Base-by-base conservation (phyloP, 1,140 invertebrate species). In the Heliconius eleuchia region DNA sequence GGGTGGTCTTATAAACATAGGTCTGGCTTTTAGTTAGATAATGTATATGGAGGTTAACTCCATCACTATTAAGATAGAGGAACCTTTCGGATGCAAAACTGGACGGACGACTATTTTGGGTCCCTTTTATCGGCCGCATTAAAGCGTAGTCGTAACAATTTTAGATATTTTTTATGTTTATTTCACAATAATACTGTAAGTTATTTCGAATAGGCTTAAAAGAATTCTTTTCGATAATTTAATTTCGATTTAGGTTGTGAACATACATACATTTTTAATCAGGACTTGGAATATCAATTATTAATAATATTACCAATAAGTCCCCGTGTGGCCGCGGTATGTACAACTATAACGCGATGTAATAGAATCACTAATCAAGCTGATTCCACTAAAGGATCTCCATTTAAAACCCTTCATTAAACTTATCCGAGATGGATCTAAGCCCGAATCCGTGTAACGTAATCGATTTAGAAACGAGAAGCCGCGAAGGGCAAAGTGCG, bases 391-490 rank as follows among this genome's bases (percentile, higher is more conserved):
- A 88, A 88, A 89, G 87, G 87, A 89, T 89, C 87, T 85, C 84
- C 88, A 89, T 92, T 91, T 88, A 88, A 91, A 92, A 88, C 88
- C 92, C 88, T 91, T 93, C 90, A 91, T 93, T 92, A 91, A 92
- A 92, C 86, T 92, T 93, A 92, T 93, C 92, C 82, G 81, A 86
- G 86, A 86, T 78, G 87, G 86, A 92, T 94, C 91, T 92, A 86
- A 90, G 87, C 91, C 84, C 80, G 86, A 91, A 92, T 91, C 83
- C 87, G 87, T 92, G 91, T 92, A 89, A 90, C 88, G 82, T 94
- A 94, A 93, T 94, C 91, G 92, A 94, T 92, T 92, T 89, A 84
- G 88, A 88, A 88, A 91, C 88, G 90, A 91, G 88, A 87, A 91
- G 87, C 91, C 91, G 91, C 88, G 88, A 92, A 94, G 91, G 91